Base-by-base conservation (phyloP, 2,888 invertebrate genomes). In the Corythucha ciliata region DNA sequence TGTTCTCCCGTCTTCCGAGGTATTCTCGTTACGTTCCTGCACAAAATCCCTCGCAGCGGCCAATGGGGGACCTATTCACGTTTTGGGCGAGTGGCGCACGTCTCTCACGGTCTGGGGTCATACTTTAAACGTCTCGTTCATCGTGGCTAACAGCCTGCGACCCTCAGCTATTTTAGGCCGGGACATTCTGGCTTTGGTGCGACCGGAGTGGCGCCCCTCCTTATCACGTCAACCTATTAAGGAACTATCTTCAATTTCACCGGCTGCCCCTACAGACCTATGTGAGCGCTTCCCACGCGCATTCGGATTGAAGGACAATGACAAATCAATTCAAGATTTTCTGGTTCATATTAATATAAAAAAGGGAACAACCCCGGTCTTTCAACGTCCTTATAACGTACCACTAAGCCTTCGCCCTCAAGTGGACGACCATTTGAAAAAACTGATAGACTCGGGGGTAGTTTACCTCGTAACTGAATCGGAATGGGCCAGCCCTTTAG, bases 401-500 rank as follows among this genome's bases (percentile, higher is more conserved):
- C 44, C 50, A 27, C 44, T 21, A n/a, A 33, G 42, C 2, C 29
- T 50, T 10, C 42, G 42, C 26, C 26, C 25, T 25, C 26, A 42
- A 21, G 42, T 42, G 14, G 22, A 26, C 25, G 8, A 10, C 12
- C 40, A 50, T 16, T 24, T 46, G 7, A 16, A 45, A n/a, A n/a
- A 39, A 2, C 32, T 49, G 20, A 22, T 42, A 16, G 5, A 29
- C 3, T 24, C 18, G 21, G 49, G 49, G 2, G 29, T 29, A n/a
- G 21, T 41, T 4, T 42, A 49, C 14, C 27, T 12, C 6, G 42
- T 49, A 4, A 49, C 40, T 16, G 14, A 36, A n/a, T 37, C 49
- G 2, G 54, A 60, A 25, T 64, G 61, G 62, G 62, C 62, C 12
- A 59, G 59, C 48, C 64, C 65, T 4, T 62, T 65, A 5, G 63